Base-by-base conservation (phyloP, 1,140 invertebrate genomes). In the Diorhabda sublineata region DNA sequence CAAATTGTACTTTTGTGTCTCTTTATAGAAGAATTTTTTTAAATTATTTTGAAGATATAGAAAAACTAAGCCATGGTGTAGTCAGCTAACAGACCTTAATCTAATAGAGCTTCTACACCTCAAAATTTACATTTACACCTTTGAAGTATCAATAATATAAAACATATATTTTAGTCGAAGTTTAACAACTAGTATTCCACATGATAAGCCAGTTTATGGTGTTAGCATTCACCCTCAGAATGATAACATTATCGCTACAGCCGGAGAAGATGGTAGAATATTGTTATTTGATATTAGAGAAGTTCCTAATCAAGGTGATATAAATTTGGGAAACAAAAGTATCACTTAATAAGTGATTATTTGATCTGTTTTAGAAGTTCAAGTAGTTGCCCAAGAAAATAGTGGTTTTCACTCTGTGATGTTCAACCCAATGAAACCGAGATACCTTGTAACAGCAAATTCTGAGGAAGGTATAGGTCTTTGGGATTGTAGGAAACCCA, bases 171-270 rank as follows among this genome's bases (percentile, higher is more conserved):
- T 3, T 77, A 93, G 91, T 3, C 86, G 87, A 26, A 86, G 89
- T 70, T 86, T 90, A 2, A 75, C 93, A 11, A 89, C 94, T 79
- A 89, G 89, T 70, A 91, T 96, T 77, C 84, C 89, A 3, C 93
- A 96, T 77, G 90, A 94, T 64, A 92, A 95, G 72, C 92, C 95
- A 6, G 92, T 98, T 0, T 97, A 96, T 81, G 91, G 94, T 43
- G 82, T 98, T 41, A 92, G 91, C 64, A 87, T 95, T 58, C 91
- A 96, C 83, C 94, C 94, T 0, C 86, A 87, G 75, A 93, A 93
- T 81, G 88, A 92, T 66, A 87, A 89, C 74, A 85, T 96, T 6
- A 91, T 97, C 77, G 88, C 93, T 6, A 95, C 91, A 75, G 95
- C 95, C 45, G 93, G 93, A 69, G 95, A 97, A 81, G 93, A 97